Percentiles rank a stretch among this genome's conserved stretches.
Conservation (phyloP, 2,113 vertebrate genomes). For the Nanorana parkeri region DNA sequence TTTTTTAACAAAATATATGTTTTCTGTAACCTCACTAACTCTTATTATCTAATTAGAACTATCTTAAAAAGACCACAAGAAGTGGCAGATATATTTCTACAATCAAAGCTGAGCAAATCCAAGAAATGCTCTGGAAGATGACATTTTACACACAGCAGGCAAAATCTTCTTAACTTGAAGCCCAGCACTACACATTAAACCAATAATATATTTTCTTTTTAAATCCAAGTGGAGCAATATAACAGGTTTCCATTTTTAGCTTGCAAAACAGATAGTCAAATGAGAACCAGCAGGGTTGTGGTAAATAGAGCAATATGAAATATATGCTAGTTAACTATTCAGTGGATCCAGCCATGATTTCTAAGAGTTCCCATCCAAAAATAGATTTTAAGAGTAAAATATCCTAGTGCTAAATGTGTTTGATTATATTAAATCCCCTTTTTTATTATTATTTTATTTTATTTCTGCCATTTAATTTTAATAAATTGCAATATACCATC, state of each 20-base stretch:
- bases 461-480: too few species aligned
- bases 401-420: not conserved
- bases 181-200: conserved; percentile 41
- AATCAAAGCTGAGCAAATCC: conserved; percentile 18
- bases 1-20: not conserved
- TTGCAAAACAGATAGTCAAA: conserved; percentile 46
- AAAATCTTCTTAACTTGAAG: conserved; percentile 37
- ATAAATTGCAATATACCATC: too few species aligned
- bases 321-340: conserved; percentile 28
- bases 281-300: conserved; percentile 30
- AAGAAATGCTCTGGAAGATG: conserved; percentile 35
- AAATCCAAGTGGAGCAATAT: conserved; percentile 37
- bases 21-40: not conserved
- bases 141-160: conserved; percentile 48
- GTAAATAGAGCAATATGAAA: conserved; percentile 40
- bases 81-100: conserved; percentile 5
- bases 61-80: not conserved
- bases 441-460: too few species aligned
- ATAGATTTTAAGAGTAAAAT: not conserved
- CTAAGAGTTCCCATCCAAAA: conserved; percentile 14
- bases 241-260: conserved; percentile 46
- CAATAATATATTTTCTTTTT: conserved; percentile 47
- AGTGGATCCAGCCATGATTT: conserved; percentile 29
- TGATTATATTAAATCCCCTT: too few species aligned
- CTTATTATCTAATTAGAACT: conserved; percentile 1